Evolutionary conservation across 1,140 invertebrate species (phyloP).

Genomic region (Lordiphosa collinella): DNA sequence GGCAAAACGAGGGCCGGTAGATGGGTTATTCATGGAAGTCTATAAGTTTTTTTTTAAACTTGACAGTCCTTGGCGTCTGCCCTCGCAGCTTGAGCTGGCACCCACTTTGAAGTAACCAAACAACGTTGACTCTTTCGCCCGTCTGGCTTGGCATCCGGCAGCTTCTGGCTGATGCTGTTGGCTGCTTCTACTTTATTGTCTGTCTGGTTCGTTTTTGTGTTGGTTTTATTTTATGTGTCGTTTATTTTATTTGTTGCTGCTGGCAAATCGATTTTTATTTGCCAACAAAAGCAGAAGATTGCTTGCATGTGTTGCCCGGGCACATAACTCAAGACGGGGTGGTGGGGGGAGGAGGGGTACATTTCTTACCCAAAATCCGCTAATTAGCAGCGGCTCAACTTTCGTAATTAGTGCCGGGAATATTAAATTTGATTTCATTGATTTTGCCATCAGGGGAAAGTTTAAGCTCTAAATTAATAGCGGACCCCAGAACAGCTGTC

Average conservation of each 20-base stretch:
- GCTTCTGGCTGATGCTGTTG: not conserved
- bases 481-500: not conserved
- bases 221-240: conserved; percentile 33
- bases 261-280: conserved; percentile 67
- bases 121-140: conserved; percentile 34
- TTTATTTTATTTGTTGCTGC: conserved; percentile 61
- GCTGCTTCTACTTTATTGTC: conserved; percentile 8
- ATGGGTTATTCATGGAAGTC: too few species aligned
- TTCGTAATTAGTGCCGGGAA: conserved; percentile 58
- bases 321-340: not conserved
- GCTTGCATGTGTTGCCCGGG: conserved; percentile 4
- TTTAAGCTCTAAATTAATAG: conserved; percentile 18
- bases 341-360: not conserved
- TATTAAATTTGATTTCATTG: conserved; percentile 52
- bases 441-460: conserved; percentile 65
- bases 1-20: not conserved
- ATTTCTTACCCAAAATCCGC: conserved; percentile 1
- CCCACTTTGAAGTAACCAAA: not conserved
- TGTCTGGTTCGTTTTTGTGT: conserved; percentile 30
- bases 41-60: too few species aligned
- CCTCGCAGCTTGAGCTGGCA: not conserved
- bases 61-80: too few species aligned
- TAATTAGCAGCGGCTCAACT: conserved; percentile 35
- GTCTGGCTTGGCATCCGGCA: conserved; percentile 30
- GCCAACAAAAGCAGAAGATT: conserved; percentile 1